Base-by-base conservation (phyloP, 2,113 vertebrate genomes). In the Dicrurus megarhynchus region DNA sequence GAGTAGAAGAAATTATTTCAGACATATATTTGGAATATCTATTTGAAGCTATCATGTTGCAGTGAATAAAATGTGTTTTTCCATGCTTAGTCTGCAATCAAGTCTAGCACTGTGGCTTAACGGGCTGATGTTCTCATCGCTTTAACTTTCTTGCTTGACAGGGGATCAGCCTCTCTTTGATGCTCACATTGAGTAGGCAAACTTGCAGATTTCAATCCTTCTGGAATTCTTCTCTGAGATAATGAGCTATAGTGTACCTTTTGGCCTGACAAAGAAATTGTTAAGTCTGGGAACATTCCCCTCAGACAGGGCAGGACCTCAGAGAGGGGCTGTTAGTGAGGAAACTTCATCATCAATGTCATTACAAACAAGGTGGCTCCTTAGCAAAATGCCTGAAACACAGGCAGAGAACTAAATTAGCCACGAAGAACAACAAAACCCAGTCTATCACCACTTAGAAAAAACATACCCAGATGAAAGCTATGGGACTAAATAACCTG, bases 351-450 rank as follows among this genome's bases (percentile, higher is more conserved):
- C 20, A 50, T 50, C 63, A 57, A 12, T 79, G n/a, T 61, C 46
- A 63, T 69, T 88, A 49, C 14, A 94, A 93, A 93, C 27, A 88
- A 47, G 8, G n/a, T 3, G 2, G 14, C 28, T 74, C 30, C 76
- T 90, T 87, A 86, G 57, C 35, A 92, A 90, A 96, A 82, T 64
- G 27, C 50, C 94, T 61, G 52, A 94, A 96, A 84, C 28, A 59
- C 65, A 86, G 52, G 44, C 84, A 89, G 64, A 78, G 68, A 93
- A 60, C 39, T 93, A 93, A 94, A 96, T 97, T 91, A 93, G 69
- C 55, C 68, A 52, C 41, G 39, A 86, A 49, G 52, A 89, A 28
- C 47, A 86, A 57, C 18, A 91, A 75, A 89, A 59, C 7, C 13
- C 19, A 86, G 50, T 11, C 83, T 83, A 49, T 46, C 81, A 52